Percentiles rank a stretch among this genome's conserved stretches.
Evolutionary conservation across 2,797 vertebrate species (phyloP).

Genomic region (Ibycter americanus): DNA sequence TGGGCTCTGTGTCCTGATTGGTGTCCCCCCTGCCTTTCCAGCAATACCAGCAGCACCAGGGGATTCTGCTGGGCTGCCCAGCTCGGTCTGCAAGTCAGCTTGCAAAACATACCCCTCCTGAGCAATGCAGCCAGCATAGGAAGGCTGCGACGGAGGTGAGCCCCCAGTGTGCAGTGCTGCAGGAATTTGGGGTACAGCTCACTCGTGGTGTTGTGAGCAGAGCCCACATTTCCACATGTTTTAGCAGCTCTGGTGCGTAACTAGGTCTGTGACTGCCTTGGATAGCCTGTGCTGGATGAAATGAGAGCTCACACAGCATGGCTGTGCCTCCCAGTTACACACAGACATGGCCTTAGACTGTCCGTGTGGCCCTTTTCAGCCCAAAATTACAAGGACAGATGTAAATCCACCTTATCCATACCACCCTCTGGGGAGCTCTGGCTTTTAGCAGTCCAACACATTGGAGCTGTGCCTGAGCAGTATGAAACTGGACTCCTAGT

Average conservation of each 20-base stretch:
- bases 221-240: not conserved
- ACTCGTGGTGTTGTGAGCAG: not conserved
- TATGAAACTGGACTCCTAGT: not conserved
- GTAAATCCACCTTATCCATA: not conserved
- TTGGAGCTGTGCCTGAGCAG: not conserved
- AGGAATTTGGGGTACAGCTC: not conserved
- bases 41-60: not conserved
- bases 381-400: not conserved
- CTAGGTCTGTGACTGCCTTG: not conserved
- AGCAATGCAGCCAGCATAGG: not conserved
- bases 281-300: not conserved
- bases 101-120: not conserved
- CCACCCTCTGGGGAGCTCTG: not conserved
- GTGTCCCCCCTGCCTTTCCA: not conserved
- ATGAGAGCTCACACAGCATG: not conserved
- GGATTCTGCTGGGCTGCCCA: not conserved
- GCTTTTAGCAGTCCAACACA: not conserved
- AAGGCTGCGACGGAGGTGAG: not conserved
- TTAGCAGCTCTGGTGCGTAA: not conserved
- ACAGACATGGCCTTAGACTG: not conserved
- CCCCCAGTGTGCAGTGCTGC: rapidly evolving
- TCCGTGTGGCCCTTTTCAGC: not conserved
- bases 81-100: not conserved
- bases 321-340: not conserved
- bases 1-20: not conserved